A percentile compares a stretch with the other conserved stretches of the same genome.
These are phyloP conservation scores for Notamacropus eugenii DNA, from an alignment of 2,797 vertebrate genomes.

Conservation along the genomic window DNA sequence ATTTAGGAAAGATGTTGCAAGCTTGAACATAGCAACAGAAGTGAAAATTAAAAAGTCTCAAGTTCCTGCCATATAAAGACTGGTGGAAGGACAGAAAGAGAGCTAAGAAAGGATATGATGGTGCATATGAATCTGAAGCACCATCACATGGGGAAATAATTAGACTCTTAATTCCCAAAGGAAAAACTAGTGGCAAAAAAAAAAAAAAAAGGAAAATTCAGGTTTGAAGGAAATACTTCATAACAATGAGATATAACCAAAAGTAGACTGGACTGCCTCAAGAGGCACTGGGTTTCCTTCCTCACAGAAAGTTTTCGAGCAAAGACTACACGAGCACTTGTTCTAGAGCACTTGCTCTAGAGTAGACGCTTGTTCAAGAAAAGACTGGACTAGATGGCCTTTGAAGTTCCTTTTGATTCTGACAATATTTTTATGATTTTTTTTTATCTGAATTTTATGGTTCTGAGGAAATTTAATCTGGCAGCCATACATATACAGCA, in stretches of 20 bases:
- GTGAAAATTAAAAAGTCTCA: not conserved
- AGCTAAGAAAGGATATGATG: not conserved
- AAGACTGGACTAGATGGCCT: not conserved
- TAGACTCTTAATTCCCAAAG: not conserved
- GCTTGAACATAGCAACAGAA: not conserved
- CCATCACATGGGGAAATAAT: not conserved
- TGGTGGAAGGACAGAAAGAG: not conserved
- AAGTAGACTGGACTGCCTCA: not conserved
- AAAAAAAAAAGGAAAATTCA: not conserved
- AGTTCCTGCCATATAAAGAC: not conserved
- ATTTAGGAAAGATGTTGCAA: not conserved
- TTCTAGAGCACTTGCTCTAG: not conserved
- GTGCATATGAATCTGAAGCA: not conserved
- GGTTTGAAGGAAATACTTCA: not conserved
- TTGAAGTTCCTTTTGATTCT: not conserved
- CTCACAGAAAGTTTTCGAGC: not conserved
- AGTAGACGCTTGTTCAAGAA: not conserved
- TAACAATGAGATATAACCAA: not conserved
- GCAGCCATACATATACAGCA: not conserved
- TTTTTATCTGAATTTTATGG: not conserved
- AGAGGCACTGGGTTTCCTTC: not conserved
- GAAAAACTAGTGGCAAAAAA: not conserved
- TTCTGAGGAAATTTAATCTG: not conserved
- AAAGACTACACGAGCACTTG: not conserved
- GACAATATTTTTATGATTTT: not conserved